These are phyloP conservation scores for Macrotrachela quadricornifera DNA, from an alignment of 1,140 invertebrate species.

Conservation along the genomic window DNA sequence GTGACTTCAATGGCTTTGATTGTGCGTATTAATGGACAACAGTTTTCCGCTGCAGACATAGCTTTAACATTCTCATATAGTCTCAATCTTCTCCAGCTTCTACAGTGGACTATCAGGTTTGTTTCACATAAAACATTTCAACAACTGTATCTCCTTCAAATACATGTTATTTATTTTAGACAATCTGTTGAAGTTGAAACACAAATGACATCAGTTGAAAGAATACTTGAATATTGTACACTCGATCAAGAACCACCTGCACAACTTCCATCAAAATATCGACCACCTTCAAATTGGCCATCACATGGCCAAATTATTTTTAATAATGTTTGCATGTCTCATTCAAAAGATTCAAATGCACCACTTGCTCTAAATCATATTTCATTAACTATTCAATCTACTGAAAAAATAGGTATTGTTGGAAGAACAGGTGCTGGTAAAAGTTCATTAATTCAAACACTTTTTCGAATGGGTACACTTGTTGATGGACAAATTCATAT, in stretches of 20 bases:
- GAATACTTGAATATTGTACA: slow-evolving; percentile 3
- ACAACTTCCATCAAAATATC: too few species aligned
- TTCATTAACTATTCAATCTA: background rate
- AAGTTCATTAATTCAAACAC: slow-evolving; percentile 45
- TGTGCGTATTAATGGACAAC: too few species aligned
- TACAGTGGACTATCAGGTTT: too few species aligned
- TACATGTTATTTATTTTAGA: too few species aligned
- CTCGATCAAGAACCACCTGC: too few species aligned
- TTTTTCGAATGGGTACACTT: slow-evolving; percentile 35
- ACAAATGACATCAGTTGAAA: slow-evolving; percentile 3
- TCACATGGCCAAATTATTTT: slow-evolving; percentile 1
- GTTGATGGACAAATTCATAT: slow-evolving; percentile 37
- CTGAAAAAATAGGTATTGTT: slow-evolving; percentile 45
- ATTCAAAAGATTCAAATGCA: background rate
- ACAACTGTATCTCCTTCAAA: too few species aligned
- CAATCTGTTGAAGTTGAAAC: too few species aligned
- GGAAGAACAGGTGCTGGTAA: slow-evolving; percentile 68
- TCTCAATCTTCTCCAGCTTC: too few species aligned
- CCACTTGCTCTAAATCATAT: slow-evolving; percentile 3
- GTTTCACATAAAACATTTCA: too few species aligned
- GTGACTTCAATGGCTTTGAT: too few species aligned
- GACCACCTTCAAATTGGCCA: slow-evolving; percentile 1
- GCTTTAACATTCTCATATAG: too few species aligned
- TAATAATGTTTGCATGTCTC: slow-evolving; percentile 1
- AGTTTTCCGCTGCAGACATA: too few species aligned